These are phyloP conservation scores for Paguma larvata DNA, from an alignment of 2,797 vertebrate species.

Conservation along the genomic window DNA sequence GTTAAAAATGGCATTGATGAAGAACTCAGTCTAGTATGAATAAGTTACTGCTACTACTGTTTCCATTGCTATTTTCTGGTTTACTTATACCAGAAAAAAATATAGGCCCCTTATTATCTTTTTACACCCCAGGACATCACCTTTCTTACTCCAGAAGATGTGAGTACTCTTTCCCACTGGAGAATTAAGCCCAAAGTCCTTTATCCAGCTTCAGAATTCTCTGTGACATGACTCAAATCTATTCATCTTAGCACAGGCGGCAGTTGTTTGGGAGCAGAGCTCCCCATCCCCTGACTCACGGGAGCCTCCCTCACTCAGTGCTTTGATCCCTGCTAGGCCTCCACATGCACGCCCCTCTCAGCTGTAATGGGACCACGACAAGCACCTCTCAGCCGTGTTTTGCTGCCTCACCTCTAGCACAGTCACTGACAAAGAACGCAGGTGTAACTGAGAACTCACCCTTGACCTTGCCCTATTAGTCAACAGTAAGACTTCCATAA, in stretches of 20 bases:
- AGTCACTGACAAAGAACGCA: accelerated
- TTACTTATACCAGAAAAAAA: background rate
- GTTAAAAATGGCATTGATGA: too few relatives aligned
- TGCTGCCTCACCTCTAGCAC: background rate
- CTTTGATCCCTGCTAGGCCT: background rate
- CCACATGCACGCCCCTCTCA: background rate
- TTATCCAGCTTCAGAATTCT: background rate
- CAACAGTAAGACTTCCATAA: background rate
- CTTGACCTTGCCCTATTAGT: background rate
- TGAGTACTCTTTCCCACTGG: accelerated
- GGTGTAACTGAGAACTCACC: background rate
- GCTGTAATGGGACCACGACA: accelerated
- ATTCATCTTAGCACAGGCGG: background rate
- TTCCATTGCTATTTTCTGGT: background rate
- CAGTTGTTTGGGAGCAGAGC: background rate
- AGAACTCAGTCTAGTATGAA: background rate
- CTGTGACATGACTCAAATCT: background rate
- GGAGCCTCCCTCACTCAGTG: background rate
- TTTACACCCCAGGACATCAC: background rate
- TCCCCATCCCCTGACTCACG: background rate
- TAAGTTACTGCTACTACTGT: background rate
- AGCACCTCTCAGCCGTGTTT: background rate
- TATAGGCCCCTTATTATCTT: background rate
- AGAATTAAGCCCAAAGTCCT: background rate
- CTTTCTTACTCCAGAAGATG: background rate